These are phyloP conservation scores for Hydropsyche betteni DNA, from an alignment of 2,888 invertebrate genomes.

Conservation along the genomic window DNA sequence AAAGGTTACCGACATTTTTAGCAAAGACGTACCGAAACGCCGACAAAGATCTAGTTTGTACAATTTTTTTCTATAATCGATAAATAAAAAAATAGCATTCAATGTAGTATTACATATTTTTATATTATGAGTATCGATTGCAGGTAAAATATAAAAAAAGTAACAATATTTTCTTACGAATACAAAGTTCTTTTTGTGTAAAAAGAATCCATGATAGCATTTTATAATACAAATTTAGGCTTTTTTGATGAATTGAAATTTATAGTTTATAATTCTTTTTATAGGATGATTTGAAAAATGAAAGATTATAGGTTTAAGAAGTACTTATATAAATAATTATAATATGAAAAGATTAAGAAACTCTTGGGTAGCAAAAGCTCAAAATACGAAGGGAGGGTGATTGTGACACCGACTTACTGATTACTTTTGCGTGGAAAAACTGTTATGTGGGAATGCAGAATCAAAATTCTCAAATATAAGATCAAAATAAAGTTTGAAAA, in stretches of 20 bases:
- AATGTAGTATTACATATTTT: too few relatives aligned
- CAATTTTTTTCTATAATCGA: slow-evolving; percentile 43
- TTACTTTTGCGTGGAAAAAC: slow-evolving; percentile 6
- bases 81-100: neutral
- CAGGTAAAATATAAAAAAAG: too few relatives aligned
- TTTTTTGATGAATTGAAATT: neutral
- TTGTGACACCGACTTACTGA: neutral
- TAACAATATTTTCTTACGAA: too few relatives aligned
- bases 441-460: too few relatives aligned
- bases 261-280: neutral
- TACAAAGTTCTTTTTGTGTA: neutral
- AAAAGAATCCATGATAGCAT: neutral
- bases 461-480: too few relatives aligned
- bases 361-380: neutral
- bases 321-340: neutral
- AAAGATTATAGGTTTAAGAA: neutral
- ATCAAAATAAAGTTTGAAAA: too few relatives aligned
- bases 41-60: slow-evolving; percentile 44
- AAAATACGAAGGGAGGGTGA: neutral
- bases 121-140: too few relatives aligned
- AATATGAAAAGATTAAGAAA: neutral
- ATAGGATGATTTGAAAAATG: neutral
- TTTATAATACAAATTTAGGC: neutral
- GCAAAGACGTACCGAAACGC: slow-evolving; percentile 39
- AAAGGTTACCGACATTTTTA: slow-evolving; percentile 37